Evolutionary conservation across 1,140 invertebrate genomes (phyloP).

Genomic region (Nomia melanderi): DNA sequence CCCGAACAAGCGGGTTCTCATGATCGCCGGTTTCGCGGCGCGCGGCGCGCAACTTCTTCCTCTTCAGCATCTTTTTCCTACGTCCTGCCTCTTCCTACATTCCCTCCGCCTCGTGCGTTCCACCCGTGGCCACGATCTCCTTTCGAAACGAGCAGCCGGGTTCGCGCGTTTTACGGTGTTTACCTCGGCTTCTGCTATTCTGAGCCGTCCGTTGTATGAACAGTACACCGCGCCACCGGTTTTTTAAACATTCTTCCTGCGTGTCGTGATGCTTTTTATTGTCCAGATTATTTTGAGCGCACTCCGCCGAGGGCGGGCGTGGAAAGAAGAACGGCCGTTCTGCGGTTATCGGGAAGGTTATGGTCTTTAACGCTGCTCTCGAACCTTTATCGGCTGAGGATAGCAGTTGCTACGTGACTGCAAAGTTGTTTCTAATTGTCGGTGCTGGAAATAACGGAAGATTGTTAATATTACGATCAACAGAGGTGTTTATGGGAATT

Average conservation of each 20-base stretch:
- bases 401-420: background rate
- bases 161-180: constrained; percentile 61
- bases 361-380: background rate
- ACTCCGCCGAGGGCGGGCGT: background rate
- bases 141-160: constrained; percentile 53
- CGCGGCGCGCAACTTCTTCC: constrained; percentile 30
- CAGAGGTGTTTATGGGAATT: too few relatives aligned
- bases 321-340: background rate
- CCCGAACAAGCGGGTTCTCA: constrained; percentile 18
- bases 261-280: constrained; percentile 45
- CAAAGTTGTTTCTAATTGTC: background rate
- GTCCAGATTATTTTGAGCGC: constrained; percentile 41
- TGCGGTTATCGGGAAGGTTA: background rate
- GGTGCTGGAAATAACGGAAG: background rate
- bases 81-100: constrained; percentile 47
- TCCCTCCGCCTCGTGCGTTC: constrained; percentile 40
- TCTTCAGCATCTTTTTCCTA: constrained; percentile 29
- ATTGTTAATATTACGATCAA: too few relatives aligned
- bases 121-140: constrained; percentile 35
- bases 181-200: constrained; percentile 49
- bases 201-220: constrained; percentile 36
- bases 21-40: constrained; percentile 33
- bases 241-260: constrained; percentile 38
- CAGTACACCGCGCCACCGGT: constrained; percentile 26
- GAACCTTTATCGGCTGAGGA: background rate